phyloP scores from a whole-genome alignment of 2,797 vertebrate genomes.

The Melanotaenia maccullochi region DNA sequence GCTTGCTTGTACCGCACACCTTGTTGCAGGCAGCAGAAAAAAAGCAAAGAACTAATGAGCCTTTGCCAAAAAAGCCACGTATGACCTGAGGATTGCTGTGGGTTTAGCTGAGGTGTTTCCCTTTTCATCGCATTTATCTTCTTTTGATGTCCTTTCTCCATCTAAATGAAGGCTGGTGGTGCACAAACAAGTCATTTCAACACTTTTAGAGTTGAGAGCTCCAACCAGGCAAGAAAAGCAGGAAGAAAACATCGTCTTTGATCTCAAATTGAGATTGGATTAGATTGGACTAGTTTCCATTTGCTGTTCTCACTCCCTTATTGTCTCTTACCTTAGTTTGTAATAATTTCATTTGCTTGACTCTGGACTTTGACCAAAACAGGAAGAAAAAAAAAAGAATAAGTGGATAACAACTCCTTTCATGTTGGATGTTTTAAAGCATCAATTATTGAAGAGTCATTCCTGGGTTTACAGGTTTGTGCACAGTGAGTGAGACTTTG shows the following conservation, averaged over 20 bases:
- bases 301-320: conserved; percentile 41
- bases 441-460: conserved; percentile 11
- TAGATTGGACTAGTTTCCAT: conserved; percentile 65
- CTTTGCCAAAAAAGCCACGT: conserved; percentile 23
- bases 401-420: conserved; percentile 54
- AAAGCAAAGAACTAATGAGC: conserved; percentile 32
- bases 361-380: conserved; percentile 51
- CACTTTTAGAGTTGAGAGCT: conserved; percentile 25
- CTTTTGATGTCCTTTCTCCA: conserved; percentile 31
- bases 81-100: conserved; percentile 20
- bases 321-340: conserved; percentile 45
- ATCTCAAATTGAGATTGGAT: conserved; percentile 73
- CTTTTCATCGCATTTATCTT: conserved; percentile 28
- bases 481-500: conserved; percentile 19
- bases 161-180: conserved; percentile 29
- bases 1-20: conserved; percentile 6
- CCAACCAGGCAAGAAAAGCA: conserved; percentile 53
- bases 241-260: conserved; percentile 65
- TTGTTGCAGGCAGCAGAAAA: conserved; percentile 16
- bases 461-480: conserved; percentile 32
- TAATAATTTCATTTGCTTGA: conserved; percentile 47
- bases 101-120: conserved; percentile 42
- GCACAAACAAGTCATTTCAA: conserved; percentile 26
- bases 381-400: conserved; percentile 37
- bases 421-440: conserved; percentile 48